phyloP scores from a whole-genome alignment of 2,797 vertebrate genomes.

The Syngnathus acus region DNA sequence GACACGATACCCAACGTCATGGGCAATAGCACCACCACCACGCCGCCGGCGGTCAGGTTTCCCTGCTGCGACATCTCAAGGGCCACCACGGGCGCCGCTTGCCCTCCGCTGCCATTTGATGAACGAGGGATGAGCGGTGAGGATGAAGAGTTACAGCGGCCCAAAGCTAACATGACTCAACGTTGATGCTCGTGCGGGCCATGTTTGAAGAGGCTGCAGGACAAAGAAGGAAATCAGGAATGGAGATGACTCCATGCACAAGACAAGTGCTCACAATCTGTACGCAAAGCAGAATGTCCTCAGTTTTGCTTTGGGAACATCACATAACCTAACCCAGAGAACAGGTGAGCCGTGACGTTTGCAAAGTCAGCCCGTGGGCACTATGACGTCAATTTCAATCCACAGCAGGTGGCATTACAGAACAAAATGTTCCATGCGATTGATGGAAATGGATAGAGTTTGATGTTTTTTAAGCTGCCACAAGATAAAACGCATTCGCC shows the following conservation, averaged over 20 bases:
- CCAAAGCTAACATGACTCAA: constrained; percentile 56
- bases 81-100: constrained; percentile 29
- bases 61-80: constrained; percentile 20
- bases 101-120: constrained; percentile 43
- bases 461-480: too few relatives aligned
- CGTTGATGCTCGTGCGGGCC: constrained; percentile 15
- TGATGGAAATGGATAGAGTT: too few relatives aligned
- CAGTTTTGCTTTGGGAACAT: too few relatives aligned
- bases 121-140: constrained; percentile 17
- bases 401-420: too few relatives aligned
- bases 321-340: too few relatives aligned
- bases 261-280: too few relatives aligned
- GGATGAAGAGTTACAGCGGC: constrained; percentile 48
- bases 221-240: constrained; percentile 11
- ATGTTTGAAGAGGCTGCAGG: constrained; percentile 28
- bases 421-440: too few relatives aligned
- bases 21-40: constrained; percentile 68
- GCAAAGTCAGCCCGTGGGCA: too few relatives aligned
- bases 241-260: neutral
- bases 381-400: too few relatives aligned
- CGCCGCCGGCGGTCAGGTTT: constrained; percentile 44
- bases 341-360: too few relatives aligned
- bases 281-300: too few relatives aligned
- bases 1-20: constrained; percentile 83
- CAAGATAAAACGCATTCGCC: too few relatives aligned